Conservation (phyloP, 2,888 invertebrate species). For the Octodonta nipae region DNA sequence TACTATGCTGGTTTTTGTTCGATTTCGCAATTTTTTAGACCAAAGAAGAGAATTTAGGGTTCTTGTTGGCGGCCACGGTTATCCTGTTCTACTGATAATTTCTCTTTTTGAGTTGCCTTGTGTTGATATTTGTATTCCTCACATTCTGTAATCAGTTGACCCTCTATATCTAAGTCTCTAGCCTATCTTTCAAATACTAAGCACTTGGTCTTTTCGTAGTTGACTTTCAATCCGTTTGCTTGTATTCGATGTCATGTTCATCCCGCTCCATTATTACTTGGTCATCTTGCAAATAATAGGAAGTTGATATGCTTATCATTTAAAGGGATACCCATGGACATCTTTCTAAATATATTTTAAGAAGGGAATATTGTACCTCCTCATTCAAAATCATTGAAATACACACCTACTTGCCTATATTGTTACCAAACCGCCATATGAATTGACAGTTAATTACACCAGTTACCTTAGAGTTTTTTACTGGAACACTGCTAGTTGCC, state of each 20-base stretch:
- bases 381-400: no score
- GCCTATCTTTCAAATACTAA: background rate
- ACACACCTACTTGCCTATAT: no score
- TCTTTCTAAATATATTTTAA: no score
- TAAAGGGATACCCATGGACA: no score
- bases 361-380: no score
- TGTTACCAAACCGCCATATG: no score
- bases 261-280: background rate
- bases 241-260: constrained; percentile 3
- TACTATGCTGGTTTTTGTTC: constrained; percentile 1
- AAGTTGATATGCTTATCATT: no score
- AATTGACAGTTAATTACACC: no score
- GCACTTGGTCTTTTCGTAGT: background rate
- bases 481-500: no score
- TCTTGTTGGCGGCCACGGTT: background rate
- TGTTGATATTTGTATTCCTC: constrained; percentile 1
- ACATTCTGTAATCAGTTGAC: constrained; percentile 1
- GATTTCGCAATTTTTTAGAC: constrained; percentile 1
- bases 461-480: no score
- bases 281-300: no score
- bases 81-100: constrained; percentile 2
- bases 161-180: constrained; percentile 1
- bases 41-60: constrained; percentile 2
- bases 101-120: constrained; percentile 1
- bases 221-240: constrained; percentile 2